Percentiles rank a stretch among this genome's conserved stretches.
Evolutionary conservation across 2,113 vertebrate species (phyloP).

Genomic region (Peromyscus polionotus): DNA sequence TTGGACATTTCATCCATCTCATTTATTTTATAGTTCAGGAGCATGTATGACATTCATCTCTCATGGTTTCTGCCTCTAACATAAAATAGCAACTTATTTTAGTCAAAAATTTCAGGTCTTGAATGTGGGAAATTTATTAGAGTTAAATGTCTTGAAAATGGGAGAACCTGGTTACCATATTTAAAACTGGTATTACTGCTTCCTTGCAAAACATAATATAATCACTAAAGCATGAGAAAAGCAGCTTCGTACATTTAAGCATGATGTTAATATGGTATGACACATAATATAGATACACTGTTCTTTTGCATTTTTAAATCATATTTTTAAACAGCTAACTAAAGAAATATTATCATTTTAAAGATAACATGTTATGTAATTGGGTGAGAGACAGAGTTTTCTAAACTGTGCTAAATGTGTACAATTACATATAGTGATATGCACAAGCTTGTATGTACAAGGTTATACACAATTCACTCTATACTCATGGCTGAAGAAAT

Average conservation of each 20-base stretch:
- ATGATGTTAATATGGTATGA: neutral
- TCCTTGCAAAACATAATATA: neutral
- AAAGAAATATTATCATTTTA: conserved; percentile 15
- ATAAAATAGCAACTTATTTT: neutral
- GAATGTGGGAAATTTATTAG: neutral
- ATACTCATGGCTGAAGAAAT: neutral
- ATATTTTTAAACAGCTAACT: neutral
- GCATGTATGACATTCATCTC: neutral
- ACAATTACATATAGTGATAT: neutral
- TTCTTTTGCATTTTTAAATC: neutral
- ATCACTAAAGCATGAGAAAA: neutral
- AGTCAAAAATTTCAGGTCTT: neutral
- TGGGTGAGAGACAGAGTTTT: neutral
- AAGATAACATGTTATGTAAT: neutral
- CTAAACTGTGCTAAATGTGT: neutral
- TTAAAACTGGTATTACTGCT: neutral
- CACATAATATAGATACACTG: neutral
- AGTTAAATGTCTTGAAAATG: neutral
- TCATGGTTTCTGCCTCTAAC: neutral
- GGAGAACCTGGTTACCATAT: neutral
- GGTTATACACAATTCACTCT: neutral
- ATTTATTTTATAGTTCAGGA: neutral
- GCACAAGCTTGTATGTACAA: neutral
- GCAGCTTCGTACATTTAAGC: neutral
- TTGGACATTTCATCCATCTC: neutral